These are phyloP conservation scores for Magallana gigas DNA, from an alignment of 1,140 invertebrate species.

Conservation along the genomic window DNA sequence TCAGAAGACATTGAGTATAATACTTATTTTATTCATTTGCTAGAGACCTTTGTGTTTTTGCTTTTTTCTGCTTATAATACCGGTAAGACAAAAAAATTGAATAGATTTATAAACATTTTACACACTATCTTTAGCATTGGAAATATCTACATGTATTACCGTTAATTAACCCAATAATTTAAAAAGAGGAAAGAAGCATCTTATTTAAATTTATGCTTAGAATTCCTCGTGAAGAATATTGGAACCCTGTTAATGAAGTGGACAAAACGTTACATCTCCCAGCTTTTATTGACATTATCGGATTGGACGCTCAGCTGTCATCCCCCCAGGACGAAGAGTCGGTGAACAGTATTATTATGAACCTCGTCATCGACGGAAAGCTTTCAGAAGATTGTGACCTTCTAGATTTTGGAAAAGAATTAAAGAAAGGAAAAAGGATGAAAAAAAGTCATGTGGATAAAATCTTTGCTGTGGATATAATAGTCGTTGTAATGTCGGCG, in stretches of 20 bases:
- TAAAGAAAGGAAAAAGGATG: background rate
- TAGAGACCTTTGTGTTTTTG: no score
- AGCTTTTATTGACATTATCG: background rate
- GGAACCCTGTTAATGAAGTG: background rate
- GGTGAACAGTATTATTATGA: background rate
- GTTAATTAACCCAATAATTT: no score
- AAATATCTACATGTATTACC: no score
- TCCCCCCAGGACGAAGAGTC: background rate
- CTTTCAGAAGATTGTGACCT: background rate
- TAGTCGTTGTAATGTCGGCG: background rate
- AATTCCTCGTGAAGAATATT: background rate
- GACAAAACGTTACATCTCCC: background rate
- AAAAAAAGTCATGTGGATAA: background rate
- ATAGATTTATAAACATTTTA: no score
- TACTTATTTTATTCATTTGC: no score
- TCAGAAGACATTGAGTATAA: no score
- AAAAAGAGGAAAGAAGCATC: no score
- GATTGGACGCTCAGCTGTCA: slow-evolving; percentile 3
- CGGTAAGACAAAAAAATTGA: no score
- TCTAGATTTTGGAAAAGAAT: background rate
- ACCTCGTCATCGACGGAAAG: background rate
- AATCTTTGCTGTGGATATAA: background rate
- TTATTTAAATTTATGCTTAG: background rate
- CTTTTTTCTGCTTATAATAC: no score
- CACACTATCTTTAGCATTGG: no score